Percentiles rank a stretch among this genome's conserved stretches.
These are phyloP conservation scores for Pogoniulus pusillus DNA, from an alignment of 2,797 vertebrate species.

Conservation along the genomic window DNA sequence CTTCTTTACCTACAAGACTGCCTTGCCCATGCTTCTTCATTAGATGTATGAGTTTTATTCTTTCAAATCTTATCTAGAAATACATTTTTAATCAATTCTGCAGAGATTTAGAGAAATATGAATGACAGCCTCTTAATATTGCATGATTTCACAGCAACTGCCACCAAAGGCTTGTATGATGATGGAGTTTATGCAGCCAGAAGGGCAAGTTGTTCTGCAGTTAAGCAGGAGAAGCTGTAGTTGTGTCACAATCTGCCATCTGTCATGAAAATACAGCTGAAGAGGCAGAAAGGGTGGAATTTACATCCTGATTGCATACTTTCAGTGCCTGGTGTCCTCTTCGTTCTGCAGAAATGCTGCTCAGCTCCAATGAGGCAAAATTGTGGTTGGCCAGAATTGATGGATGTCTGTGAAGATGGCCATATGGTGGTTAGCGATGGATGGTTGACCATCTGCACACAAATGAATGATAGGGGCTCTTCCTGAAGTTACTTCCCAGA, in stretches of 20 bases:
- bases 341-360: background rate
- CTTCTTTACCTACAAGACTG: background rate
- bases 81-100: background rate
- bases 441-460: background rate
- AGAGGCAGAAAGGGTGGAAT: background rate
- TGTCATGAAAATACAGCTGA: background rate
- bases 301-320: background rate
- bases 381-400: background rate
- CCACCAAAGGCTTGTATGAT: background rate
- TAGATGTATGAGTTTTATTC: background rate
- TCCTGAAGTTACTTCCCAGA: background rate
- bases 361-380: background rate
- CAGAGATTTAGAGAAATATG: background rate
- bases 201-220: conserved; percentile 3
- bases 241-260: background rate
- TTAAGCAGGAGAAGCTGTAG: background rate
- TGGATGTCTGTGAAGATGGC: background rate
- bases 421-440: background rate
- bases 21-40: background rate
- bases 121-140: background rate
- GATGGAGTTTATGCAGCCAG: background rate
- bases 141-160: background rate
- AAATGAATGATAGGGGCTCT: background rate
- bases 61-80: background rate
- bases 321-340: background rate